A percentile compares a stretch with the other conserved stretches of the same genome.
These are phyloP conservation scores for Eptatretus burgeri DNA, from an alignment of 2,113 vertebrate species.

Conservation along the genomic window DNA sequence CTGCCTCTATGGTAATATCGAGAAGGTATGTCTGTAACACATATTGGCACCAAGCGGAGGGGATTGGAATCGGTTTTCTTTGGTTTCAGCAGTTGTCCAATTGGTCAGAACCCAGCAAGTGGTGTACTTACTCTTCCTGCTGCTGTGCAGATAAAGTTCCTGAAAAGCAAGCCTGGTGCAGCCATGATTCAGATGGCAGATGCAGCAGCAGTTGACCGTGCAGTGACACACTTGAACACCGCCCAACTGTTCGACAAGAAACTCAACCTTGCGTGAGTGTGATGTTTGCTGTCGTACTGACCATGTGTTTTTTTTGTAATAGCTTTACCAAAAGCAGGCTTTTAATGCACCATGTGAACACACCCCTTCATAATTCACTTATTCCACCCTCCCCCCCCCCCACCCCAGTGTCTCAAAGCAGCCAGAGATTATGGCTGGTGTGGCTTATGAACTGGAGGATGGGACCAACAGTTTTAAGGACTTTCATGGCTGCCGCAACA, in stretches of 20 bases:
- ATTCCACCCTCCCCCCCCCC: not conserved
- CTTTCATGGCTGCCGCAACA: slow-evolving; percentile 87
- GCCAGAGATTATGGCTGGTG: slow-evolving; percentile 73
- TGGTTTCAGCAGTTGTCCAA: too few relatives aligned
- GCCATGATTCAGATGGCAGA: slow-evolving; percentile 10
- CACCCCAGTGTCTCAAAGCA: slow-evolving; percentile 51
- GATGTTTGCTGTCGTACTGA: not conserved
- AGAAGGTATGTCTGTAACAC: slow-evolving; percentile 8
- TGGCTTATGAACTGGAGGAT: slow-evolving; percentile 73
- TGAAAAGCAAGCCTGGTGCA: slow-evolving; percentile 10
- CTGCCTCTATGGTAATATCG: slow-evolving; percentile 9
- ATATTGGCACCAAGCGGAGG: too few relatives aligned
- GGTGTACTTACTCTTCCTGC: too few relatives aligned
- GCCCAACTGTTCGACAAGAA: slow-evolving; percentile 8
- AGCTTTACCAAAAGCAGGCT: slow-evolving; percentile 1
- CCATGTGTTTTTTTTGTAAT: too few relatives aligned
- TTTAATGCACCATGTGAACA: not conserved
- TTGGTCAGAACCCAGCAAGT: too few relatives aligned
- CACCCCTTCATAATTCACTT: slow-evolving; percentile 2
- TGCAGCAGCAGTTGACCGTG: slow-evolving; percentile 8
- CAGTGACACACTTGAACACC: slow-evolving; percentile 8
- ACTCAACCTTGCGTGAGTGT: slow-evolving; percentile 8
- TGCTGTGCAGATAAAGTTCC: slow-evolving; percentile 8
- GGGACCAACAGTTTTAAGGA: slow-evolving; percentile 83
- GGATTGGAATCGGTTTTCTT: too few relatives aligned